Evolutionary conservation across 92 coral and sea anemone genomes (phyloP).

Genomic region (Montipora capitata): DNA sequence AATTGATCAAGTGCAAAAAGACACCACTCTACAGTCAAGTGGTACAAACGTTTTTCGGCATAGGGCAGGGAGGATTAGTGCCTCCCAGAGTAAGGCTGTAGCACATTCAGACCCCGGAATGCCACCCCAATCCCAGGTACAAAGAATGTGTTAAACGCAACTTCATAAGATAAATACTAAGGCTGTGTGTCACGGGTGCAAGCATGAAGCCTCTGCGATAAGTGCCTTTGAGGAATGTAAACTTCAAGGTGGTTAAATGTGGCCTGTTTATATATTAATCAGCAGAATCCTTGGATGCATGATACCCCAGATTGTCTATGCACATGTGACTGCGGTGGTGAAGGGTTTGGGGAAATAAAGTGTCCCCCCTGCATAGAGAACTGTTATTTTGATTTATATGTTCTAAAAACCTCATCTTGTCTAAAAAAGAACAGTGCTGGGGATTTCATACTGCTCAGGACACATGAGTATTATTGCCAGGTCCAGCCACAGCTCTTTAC

Average conservation of each 20-base stretch:
- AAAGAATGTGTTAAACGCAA: slow-evolving; percentile 58
- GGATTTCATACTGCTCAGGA: slow-evolving; percentile 33
- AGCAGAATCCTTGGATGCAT: slow-evolving; percentile 44
- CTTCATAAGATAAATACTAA: slow-evolving; percentile 49
- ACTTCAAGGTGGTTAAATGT: slow-evolving; percentile 44
- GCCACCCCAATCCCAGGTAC: slow-evolving; percentile 59
- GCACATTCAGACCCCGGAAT: slow-evolving; percentile 48
- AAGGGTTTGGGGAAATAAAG: slow-evolving; percentile 71
- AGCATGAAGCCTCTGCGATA: no score
- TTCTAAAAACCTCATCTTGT: slow-evolving; percentile 50
- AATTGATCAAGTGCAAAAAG: slow-evolving; percentile 44
- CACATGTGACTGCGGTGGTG: background rate
- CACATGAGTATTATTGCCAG: slow-evolving; percentile 18
- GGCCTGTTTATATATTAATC: slow-evolving; percentile 37
- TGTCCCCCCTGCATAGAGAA: slow-evolving; percentile 54
- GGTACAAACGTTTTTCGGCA: slow-evolving; percentile 59
- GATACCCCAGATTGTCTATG: background rate
- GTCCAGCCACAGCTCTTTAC: no score
- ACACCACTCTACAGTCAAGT: slow-evolving; percentile 40
- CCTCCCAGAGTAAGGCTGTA: slow-evolving; percentile 21
- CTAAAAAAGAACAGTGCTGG: slow-evolving; percentile 37
- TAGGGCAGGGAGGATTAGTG: slow-evolving; percentile 61
- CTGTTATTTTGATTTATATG: slow-evolving; percentile 66
- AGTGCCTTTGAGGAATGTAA: slow-evolving; percentile 38
- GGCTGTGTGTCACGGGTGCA: slow-evolving; percentile 20